A percentile compares a stretch with the other conserved stretches of the same genome.
Evolutionary conservation across 2,113 vertebrate species (phyloP).

Genomic region (Pseudolaguvia tuberculata): DNA sequence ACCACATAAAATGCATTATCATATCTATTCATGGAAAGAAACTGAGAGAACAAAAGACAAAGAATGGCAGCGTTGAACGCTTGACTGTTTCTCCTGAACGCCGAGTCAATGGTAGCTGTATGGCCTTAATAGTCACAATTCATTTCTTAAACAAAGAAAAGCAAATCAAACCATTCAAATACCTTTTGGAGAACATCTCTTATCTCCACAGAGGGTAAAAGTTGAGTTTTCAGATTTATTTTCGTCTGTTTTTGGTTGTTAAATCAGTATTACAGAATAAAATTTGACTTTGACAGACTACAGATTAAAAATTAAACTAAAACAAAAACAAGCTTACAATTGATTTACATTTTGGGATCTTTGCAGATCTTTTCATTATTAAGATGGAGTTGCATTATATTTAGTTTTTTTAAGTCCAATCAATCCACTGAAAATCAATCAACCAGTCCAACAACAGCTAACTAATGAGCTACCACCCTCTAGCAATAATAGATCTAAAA

Average conservation of each 20-base stretch:
- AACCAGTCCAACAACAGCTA: no score
- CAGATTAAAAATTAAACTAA: not conserved
- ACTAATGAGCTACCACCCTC: no score
- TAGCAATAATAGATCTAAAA: no score
- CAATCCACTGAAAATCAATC: no score
- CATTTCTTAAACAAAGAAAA: not conserved
- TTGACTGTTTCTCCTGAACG: not conserved
- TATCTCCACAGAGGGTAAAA: not conserved
- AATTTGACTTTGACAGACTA: not conserved
- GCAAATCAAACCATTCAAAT: not conserved
- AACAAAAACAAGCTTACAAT: not conserved
- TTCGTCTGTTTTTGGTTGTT: not conserved
- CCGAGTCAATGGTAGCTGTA: not conserved
- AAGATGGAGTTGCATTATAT: no score
- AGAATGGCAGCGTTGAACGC: not conserved
- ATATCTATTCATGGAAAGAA: constrained; percentile 7
- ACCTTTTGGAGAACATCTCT: not conserved
- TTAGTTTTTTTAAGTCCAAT: no score
- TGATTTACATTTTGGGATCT: no score
- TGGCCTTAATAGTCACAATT: not conserved
- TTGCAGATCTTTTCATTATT: no score
- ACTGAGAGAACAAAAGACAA: not conserved
- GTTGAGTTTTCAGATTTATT: not conserved
- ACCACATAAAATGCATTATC: not conserved
- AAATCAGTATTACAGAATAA: not conserved